Conservation (phyloP, 2,113 vertebrate species). For the Rhynchomys soricoides region DNA sequence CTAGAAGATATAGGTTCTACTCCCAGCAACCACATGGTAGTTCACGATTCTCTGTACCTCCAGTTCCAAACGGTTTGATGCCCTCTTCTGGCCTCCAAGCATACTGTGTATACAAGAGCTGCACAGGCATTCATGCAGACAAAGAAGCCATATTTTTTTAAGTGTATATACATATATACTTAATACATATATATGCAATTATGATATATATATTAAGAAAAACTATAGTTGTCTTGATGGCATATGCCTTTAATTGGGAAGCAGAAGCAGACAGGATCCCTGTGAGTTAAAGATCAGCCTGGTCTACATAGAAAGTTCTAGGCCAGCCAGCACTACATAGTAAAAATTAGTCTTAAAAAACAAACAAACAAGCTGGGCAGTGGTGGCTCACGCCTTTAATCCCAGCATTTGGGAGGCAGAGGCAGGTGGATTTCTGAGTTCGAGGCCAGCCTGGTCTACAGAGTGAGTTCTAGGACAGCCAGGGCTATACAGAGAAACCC, state of each 20-base stretch:
- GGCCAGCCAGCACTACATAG: background rate
- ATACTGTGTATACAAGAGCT: background rate
- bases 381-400: no score
- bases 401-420: no score
- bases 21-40: background rate
- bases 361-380: no score
- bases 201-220: no score
- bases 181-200: background rate
- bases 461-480: no score
- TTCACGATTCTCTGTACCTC: background rate
- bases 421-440: no score
- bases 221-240: background rate
- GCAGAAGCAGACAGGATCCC: background rate
- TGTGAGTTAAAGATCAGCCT: background rate
- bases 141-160: no score
- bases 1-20: background rate
- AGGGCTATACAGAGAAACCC: no score
- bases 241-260: background rate
- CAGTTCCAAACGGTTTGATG: background rate
- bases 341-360: background rate
- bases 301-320: background rate
- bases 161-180: background rate
- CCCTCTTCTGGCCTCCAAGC: background rate
- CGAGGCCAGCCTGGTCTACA: no score
- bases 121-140: background rate